Evolutionary conservation across 1,140 invertebrate species (phyloP), one percentile per base, ranked within the genome.

Genomic region (Heliconius himera): DNA sequence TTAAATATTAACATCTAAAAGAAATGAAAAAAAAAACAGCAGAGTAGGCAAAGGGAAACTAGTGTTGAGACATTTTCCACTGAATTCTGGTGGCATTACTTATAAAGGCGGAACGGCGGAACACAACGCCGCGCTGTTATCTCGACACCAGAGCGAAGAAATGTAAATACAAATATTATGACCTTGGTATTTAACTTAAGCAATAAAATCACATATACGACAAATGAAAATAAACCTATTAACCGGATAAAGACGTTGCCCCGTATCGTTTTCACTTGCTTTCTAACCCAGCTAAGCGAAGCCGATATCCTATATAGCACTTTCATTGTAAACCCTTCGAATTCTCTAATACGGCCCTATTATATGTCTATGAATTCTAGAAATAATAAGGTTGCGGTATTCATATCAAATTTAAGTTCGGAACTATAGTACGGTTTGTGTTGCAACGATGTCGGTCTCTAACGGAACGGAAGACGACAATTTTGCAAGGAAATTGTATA

Each of bases 211-310:
- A 22, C 11, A 66, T 66, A 18, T 29, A 1, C 60, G 60, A 29
- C 29, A 66, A 66, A 70, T 75, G 76, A 79, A 79, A 73, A 79
- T 78, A 81, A 83, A 81, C 70, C 75, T 80, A 51, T 76, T 72
- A 78, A 81, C 72, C 76, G 71, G 74, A 80, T 79, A 74, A 81
- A 77, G 77, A 73, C 76, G 73, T 78, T 78, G 83, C 81, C 83
- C 83, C 79, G 60, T 83, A 83, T 82, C 81, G 76, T 77, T 84
- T 85, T 84, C 82, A 83, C 85, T 81, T 54, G 80, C 85, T 86
- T 86, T 86, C 85, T 86, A 86, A 82, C 79, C 76, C 81, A 84
- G 77, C 82, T 85, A 76, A 85, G 83, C 80, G 83, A 72, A 81
- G 82, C 76, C 83, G 82, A 85, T 86, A 81, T 83, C 80, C 82